Evolutionary conservation across 2,888 invertebrate genomes (phyloP), one percentile per base, ranked within the genome.

Genomic region (Tipula vernalis): DNA sequence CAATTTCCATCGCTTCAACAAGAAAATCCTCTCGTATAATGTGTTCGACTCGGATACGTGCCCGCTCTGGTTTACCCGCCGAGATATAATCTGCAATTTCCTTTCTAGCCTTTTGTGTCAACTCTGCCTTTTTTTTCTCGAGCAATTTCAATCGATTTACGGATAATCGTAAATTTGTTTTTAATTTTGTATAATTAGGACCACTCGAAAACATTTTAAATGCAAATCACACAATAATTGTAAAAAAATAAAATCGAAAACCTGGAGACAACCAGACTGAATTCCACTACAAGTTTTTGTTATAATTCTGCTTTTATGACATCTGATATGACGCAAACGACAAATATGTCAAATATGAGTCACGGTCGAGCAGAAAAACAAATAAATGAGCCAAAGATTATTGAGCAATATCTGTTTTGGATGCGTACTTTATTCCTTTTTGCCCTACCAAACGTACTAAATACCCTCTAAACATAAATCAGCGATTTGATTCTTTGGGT

Each of bases 11-110:
- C 0, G 99, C 99, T 92, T 99, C 99, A 3, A 99, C 99, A 92
- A 99, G 94, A 91, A 99, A 99, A 92, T 99, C 99, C 92, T 99
- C 99, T 85, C 99, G 95, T 87, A 99, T 98, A 87, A 99, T 99
- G 89, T 99, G 98, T 92, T 99, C 99, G 10, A 99, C 99, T 39
- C 99, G 94, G 88, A 99, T 99, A 91, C 98, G 96, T 0, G 99
- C 99, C 88, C 97, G 93, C 92, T 97, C 97, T 88, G 93, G 93
- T 93, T 97, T 97, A 87, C 97, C 97, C 89, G 95, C 94, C 86
- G 94, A 94, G 88, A 99, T 95, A 90, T 98, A 99, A 92, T 99
- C 99, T 0, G 98, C 99, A 87, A 99, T 99, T 94, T 99, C 99
- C 90, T 96, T 97, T 0, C 91, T 89, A 0, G 99, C 96, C 92